Evolutionary conservation across 2,113 vertebrate species (phyloP), one percentile per base, ranked within the genome.

Genomic region (Passer montanus): DNA sequence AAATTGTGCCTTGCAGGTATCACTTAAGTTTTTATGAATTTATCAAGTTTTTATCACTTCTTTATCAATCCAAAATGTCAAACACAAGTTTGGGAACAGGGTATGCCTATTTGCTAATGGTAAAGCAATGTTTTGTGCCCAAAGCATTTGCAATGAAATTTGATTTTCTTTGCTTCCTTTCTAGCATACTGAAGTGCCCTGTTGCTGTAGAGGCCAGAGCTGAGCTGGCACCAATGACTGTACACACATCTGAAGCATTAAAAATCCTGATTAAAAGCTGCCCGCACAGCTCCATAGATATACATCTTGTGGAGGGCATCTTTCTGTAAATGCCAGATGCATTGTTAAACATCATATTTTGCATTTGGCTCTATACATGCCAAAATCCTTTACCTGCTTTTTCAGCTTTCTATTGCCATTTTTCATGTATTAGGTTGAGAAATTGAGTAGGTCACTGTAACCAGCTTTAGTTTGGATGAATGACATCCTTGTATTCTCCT

Each of bases 191-290:
- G 15, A 84, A 30, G 6, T 60, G 6, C 47, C 30, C 15, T 80
- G 15, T 62, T 49, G 50, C 41, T 50, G 2, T n/a, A 0, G 0
- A 15, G 33, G 67, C 1, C 5, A 3, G 18, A 39, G 60, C 49
- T 49, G 20, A 72, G 17, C 8, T 2, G 1, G 10, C 10, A 55
- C 17, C 1, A 0, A 35, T 43, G 20, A 18, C 39, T 55, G 11
- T 31, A 43, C 17, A 50, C 4, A 22, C 5, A 59, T 6, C 17
- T 31, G n/a, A 47, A 35, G 3, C 9, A 39, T 4, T 44, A 35
- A 84, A 91, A 82, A 55, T 68, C 31, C n/a, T 37, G 17, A 63
- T 18, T n/a, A 39, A 90, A 59, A 85, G 2, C 24, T 70, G 19
- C 26, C 6, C 15, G 56, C 17, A 20, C 0, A 2, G 10, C 4